Conservation (phyloP, 2,888 invertebrate genomes). For the Steinernema carpocapsae region DNA sequence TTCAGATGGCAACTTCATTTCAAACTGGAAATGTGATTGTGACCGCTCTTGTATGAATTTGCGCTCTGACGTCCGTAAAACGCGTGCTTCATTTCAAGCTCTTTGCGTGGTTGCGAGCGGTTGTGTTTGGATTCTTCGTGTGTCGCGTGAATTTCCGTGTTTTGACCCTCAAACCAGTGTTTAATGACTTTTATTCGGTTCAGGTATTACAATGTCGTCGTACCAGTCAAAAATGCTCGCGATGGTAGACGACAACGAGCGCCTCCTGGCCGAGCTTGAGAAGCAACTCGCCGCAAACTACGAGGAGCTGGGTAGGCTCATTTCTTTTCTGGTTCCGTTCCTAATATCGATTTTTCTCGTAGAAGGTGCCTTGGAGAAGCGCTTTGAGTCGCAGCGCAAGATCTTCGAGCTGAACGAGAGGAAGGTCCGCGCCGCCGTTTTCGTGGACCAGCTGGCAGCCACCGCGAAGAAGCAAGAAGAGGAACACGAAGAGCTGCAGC, state of each 20-base stretch:
- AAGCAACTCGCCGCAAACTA: background rate
- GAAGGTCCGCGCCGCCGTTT: background rate
- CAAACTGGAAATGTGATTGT: too few relatives aligned
- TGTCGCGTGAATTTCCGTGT: too few relatives aligned
- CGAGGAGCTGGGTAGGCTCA: background rate
- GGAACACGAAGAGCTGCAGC: background rate
- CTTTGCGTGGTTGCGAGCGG: too few relatives aligned
- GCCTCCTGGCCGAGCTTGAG: background rate
- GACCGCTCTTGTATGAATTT: too few relatives aligned
- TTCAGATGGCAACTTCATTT: too few relatives aligned
- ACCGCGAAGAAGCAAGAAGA: background rate
- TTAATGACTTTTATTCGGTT: too few relatives aligned
- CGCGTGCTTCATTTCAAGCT: too few relatives aligned
- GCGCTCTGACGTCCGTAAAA: too few relatives aligned
- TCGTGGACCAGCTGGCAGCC: background rate
- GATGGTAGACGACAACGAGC: conserved; percentile 11
- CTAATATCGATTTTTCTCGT: background rate
- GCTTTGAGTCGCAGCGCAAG: background rate
- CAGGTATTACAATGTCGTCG: too few relatives aligned
- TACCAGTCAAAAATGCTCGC: too few relatives aligned
- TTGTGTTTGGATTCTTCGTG: too few relatives aligned
- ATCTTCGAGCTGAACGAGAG: background rate
- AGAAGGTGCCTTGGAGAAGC: background rate
- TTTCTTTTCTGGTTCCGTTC: background rate
- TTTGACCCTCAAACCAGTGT: too few relatives aligned